Evolutionary conservation across 1,140 invertebrate species (phyloP).

Genomic region (Druon quercuslanigerum): DNA sequence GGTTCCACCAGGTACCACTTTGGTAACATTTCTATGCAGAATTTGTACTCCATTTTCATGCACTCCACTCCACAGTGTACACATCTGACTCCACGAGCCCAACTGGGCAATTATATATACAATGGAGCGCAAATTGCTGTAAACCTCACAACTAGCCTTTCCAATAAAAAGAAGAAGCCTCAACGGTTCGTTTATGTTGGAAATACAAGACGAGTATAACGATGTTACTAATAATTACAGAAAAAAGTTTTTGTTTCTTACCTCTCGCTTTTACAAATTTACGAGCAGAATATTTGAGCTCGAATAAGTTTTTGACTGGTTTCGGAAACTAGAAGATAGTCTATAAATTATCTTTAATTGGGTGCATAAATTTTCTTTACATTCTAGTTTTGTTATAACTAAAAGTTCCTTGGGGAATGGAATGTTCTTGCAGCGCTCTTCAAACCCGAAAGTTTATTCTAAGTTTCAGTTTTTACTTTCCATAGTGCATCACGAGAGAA

Average conservation of each 20-base stretch:
- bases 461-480: too few relatives aligned
- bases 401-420: too few relatives aligned
- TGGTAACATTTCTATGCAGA: slow-evolving; percentile 25
- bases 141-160: not conserved
- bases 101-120: slow-evolving; percentile 10
- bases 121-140: slow-evolving; percentile 2
- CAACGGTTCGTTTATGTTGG: not conserved
- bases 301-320: not conserved
- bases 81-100: slow-evolving; percentile 3
- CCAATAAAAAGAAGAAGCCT: not conserved
- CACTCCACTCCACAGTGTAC: not conserved
- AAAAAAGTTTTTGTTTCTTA: slow-evolving; percentile 2
- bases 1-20: slow-evolving; percentile 15
- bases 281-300: slow-evolving; percentile 8
- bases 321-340: not conserved
- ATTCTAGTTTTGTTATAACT: too few relatives aligned
- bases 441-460: too few relatives aligned
- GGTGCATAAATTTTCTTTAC: slow-evolving; percentile 1
- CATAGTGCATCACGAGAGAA: too few relatives aligned
- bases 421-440: too few relatives aligned
- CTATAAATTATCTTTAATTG: slow-evolving; percentile 19
- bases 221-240: not conserved
- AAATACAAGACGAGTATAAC: not conserved
- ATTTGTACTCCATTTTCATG: not conserved
- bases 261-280: not conserved